Base-by-base conservation (phyloP, 2,113 vertebrate species). In the Salvelinus fontinalis region DNA sequence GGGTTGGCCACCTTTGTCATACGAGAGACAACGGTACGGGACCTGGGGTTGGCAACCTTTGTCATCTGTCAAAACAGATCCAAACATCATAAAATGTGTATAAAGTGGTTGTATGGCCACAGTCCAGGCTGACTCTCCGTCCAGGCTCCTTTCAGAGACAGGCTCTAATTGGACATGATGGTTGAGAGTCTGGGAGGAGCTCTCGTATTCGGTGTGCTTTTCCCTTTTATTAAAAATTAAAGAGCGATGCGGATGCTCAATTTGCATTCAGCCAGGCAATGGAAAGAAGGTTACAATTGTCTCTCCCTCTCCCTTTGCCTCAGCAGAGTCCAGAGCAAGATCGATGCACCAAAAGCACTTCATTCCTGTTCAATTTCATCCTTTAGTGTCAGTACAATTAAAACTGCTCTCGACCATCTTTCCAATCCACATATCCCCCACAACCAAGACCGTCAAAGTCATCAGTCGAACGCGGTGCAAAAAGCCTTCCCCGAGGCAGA, bases 301-400 rank as follows among this genome's bases (percentile, higher is more conserved):
- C 84, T 86, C 68, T 22, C 34, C 1, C 34, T 2, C 34, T 2
- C 34, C 34, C 34, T 39, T 39, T 39, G 39, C 8, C 39, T 44
- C 39, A 0, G 8, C 39, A 8, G 71, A 84, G 79, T 76, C 72
- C 70, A 66, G 66, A 60, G 48, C 65, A 81, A 87, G 86, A 91
- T 92, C 89, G 3, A 93, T 93, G 79, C 75, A 79, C 75, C 82
- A 87, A 92, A 70, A 68, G 86, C 87, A 87, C 80, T 89, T 89
- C 70, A 89, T 89, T 89, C 86, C 83, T 81, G 89, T 88, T 90
- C 87, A 81, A 83, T 91, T 94, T 91, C 82, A 87, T 88, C 88
- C 86, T 87, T 86, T 88, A 82, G 81, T 81, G 74, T 72, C 51
- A 70, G 70, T 77, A 81, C 93, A 93, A 93, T 94, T 93, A 91